Evolutionary conservation across 2,113 vertebrate genomes (phyloP).

Genomic region (Hylia prasina): DNA sequence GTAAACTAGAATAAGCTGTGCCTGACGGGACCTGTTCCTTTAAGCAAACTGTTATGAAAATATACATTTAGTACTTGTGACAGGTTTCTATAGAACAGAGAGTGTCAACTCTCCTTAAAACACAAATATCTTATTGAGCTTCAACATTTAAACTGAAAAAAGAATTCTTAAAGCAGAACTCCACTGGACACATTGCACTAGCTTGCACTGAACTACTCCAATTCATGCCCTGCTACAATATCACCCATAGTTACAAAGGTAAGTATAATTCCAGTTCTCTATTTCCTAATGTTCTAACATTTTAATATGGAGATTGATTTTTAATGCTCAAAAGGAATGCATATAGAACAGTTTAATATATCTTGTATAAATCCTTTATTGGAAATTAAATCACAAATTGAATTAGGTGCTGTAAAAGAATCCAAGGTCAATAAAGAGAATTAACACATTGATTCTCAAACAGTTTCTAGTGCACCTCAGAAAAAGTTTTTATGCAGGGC

Average conservation of each 20-base stretch:
- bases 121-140: background rate
- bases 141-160: background rate
- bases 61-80: background rate
- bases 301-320: background rate
- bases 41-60: background rate
- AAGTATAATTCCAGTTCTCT: background rate
- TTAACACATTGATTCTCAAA: background rate
- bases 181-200: background rate
- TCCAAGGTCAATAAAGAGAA: background rate
- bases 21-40: fast-evolving
- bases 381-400: background rate
- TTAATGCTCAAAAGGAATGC: background rate
- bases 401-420: background rate
- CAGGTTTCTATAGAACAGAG: background rate
- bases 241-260: background rate
- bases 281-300: background rate
- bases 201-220: background rate
- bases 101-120: background rate
- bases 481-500: background rate
- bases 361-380: background rate
- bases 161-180: background rate
- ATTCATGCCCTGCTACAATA: background rate
- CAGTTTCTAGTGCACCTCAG: background rate
- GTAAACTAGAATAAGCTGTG: background rate
- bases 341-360: background rate